phyloP scores from a whole-genome alignment of 2,113 vertebrate genomes.

The Oryzias javanicus region DNA sequence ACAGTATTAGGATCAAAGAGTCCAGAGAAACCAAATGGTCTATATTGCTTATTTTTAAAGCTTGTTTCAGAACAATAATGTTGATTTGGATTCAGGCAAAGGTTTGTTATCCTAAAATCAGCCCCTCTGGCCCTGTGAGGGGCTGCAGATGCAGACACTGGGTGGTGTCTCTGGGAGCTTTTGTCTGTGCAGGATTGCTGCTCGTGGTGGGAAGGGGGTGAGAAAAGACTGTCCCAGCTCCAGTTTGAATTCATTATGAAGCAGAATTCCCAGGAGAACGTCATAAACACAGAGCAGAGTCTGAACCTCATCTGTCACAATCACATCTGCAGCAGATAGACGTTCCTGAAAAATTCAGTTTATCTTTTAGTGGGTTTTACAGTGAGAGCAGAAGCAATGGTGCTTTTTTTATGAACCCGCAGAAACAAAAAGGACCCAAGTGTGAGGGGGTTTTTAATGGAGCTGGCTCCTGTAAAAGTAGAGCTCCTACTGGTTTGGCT shows the following conservation, averaged over 20 bases:
- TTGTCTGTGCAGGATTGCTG: conserved; percentile 9
- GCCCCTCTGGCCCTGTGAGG: neutral
- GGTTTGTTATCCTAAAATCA: neutral
- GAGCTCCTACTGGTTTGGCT: conserved; percentile 8
- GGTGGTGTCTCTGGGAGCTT: neutral
- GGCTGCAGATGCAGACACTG: neutral
- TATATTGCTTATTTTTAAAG: too few species aligned
- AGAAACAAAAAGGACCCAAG: conserved; percentile 28
- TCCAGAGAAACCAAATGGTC: too few species aligned
- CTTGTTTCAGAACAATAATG: too few species aligned
- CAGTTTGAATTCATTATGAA: neutral
- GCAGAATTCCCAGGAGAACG: conserved; percentile 22
- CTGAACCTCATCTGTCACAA: conserved; percentile 18
- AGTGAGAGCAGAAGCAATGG: conserved; percentile 17
- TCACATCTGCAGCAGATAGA: conserved; percentile 12
- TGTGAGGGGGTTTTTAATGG: conserved; percentile 66
- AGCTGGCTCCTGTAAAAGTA: conserved; percentile 26
- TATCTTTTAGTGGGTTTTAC: conserved; percentile 9
- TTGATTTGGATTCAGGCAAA: too few species aligned
- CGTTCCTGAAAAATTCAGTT: neutral
- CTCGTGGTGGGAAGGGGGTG: conserved; percentile 14
- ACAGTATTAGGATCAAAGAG: too few species aligned
- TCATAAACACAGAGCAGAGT: conserved; percentile 6
- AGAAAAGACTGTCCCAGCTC: conserved; percentile 29
- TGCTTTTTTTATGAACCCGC: conserved; percentile 11